Base-by-base conservation (phyloP, 2,113 vertebrate species). In the Ictidomys tridecemlineatus region DNA sequence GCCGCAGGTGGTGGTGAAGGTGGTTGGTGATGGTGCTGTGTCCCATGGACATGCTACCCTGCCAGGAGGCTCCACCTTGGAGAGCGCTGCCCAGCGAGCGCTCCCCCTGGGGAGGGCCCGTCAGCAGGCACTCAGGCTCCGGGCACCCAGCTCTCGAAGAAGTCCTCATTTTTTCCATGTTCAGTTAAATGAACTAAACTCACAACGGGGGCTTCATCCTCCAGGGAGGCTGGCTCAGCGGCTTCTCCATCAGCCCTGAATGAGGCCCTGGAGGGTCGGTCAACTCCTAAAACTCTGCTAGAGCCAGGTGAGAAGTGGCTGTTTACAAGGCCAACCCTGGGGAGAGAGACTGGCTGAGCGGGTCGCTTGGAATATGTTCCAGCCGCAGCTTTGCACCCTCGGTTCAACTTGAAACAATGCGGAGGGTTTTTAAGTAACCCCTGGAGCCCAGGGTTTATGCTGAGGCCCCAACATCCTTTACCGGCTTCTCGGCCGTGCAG, bases 201-300 rank as follows among this genome's bases (percentile, higher is more conserved):
- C 78, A 79, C 96, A 95, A 96, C 67, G 93, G 83, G 63, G 4
- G 30, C 74, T 82, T 53, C 83, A n/a, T 88, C 26, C 69, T 34
- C 91, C 26, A 74, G 92, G 91, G 95, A 96, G 87, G 79, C 53
- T 94, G 96, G 77, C 91, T 98, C 85, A 76, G 58, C 86, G 91
- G 94, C 70, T 56, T 78, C 96, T 94, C 96, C 83, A 98, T 96
- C 93, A 91, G 93, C 74, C 61, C 83, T 85, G 80, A 95, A 97
- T 63, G 70, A 84, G 13, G 74, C 74, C 58, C 92, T 85, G 93
- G 96, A 96, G 97, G 90, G 94, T 97, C 96, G 95, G 72, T 82
- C 65, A 93, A 97, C 95, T 95, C 18, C 91, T 65, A 0, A 9
- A 79, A 84, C 18, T 51, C 73, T 32, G 5, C 72, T n/a, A 58